These are phyloP conservation scores for Ammodytes dubius DNA, from an alignment of 2,113 vertebrate species.

Conservation along the genomic window DNA sequence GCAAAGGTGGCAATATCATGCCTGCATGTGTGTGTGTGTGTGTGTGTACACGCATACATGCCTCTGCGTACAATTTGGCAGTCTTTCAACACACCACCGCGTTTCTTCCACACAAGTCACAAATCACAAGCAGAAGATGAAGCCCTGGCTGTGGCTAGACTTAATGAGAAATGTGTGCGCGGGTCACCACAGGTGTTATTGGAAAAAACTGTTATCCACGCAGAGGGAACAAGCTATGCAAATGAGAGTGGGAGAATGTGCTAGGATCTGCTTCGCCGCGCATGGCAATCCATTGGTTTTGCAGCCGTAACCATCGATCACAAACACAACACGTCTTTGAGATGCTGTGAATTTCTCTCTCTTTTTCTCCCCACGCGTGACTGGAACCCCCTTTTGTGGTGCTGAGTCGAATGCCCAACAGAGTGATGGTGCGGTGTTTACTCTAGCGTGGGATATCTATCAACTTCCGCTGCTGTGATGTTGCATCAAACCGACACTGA, in stretches of 20 bases:
- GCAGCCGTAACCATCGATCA: slow-evolving; percentile 63
- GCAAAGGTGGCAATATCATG: neutral
- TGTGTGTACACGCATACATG: neutral
- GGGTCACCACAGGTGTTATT: slow-evolving; percentile 53
- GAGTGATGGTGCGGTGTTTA: slow-evolving; percentile 59
- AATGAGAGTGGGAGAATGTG: slow-evolving; percentile 19
- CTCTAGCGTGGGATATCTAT: slow-evolving; percentile 64
- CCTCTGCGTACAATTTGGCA: neutral
- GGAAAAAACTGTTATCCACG: slow-evolving; percentile 34
- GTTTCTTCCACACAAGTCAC: slow-evolving; percentile 28
- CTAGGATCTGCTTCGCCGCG: neutral
- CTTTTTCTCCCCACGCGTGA: slow-evolving; percentile 41
- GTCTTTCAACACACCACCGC: slow-evolving; percentile 22
- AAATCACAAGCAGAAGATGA: slow-evolving; percentile 47
- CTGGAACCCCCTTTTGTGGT: slow-evolving; percentile 42
- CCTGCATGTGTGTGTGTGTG: neutral
- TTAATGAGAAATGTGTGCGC: slow-evolving; percentile 30
- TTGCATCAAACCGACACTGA: slow-evolving; percentile 60
- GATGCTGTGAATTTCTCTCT: slow-evolving; percentile 32
- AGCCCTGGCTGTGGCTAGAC: slow-evolving; percentile 42
- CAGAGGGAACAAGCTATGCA: slow-evolving; percentile 26
- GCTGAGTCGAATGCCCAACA: slow-evolving; percentile 38
- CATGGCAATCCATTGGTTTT: slow-evolving; percentile 55
- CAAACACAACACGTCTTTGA: slow-evolving; percentile 37
- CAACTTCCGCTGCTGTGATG: slow-evolving; percentile 51